Conservation (phyloP, 2,888 invertebrate genomes). For the Margaritifera margaritifera region DNA sequence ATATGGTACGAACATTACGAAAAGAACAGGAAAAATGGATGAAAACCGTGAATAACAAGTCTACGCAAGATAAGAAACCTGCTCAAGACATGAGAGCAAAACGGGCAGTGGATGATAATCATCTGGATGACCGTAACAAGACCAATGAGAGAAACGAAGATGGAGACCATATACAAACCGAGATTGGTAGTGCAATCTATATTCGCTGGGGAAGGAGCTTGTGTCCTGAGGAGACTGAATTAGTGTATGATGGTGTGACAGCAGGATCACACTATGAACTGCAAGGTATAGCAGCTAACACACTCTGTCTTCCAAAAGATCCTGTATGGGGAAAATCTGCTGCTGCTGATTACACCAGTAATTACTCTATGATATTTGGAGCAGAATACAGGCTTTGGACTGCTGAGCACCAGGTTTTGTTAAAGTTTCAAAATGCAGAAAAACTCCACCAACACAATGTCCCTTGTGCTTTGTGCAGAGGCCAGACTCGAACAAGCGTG, state of each 20-base stretch:
- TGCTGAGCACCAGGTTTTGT: conserved; percentile 13
- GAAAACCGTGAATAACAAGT: no score
- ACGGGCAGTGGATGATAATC: no score
- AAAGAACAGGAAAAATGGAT: no score
- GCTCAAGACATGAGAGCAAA: no score
- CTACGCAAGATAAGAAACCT: no score
- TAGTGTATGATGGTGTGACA: conserved; percentile 12
- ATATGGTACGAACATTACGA: no score
- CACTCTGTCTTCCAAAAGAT: conserved; percentile 21
- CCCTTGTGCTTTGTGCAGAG: conserved; percentile 41
- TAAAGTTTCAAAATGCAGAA: conserved; percentile 2
- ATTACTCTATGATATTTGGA: background rate
- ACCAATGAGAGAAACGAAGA: background rate
- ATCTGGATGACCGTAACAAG: no score
- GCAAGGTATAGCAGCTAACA: conserved; percentile 19
- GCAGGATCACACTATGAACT: background rate
- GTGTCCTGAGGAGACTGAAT: conserved; percentile 8
- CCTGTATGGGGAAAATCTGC: conserved; percentile 11
- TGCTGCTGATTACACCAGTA: no score
- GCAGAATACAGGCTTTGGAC: conserved; percentile 13
- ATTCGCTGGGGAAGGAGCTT: conserved; percentile 11
- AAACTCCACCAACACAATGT: conserved; percentile 18
- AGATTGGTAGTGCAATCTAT: conserved; percentile 7
- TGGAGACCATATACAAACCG: background rate
- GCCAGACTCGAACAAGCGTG: conserved; percentile 7